Base-by-base conservation (phyloP, 2,113 vertebrate genomes). In the Mionectes macconnelli region DNA sequence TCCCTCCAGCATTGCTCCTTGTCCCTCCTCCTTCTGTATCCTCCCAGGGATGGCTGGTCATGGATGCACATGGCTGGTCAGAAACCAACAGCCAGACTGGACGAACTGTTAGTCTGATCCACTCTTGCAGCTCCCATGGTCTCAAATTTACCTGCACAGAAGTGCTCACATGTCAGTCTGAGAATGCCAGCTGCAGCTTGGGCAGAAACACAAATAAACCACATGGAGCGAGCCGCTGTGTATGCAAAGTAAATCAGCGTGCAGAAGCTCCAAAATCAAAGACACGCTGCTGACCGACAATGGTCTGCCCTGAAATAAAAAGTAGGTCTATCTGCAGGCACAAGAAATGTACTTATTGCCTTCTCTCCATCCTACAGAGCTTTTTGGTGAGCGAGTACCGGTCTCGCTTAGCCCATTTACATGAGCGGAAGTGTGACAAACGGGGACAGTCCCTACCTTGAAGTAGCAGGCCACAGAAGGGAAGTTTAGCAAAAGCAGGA, bases 401-500 rank as follows among this genome's bases (percentile, higher is more conserved):
- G 68, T 85, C 89, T 89, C 4, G 5, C 74, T 93, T 28, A 27
- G 53, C 63, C 28, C 31, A 98, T 98, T 98, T 98, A 96, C 98
- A 98, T 98, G 94, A 97, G 79, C 84, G 96, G 98, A 98, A 97
- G 96, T 87, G 93, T 94, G 95, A 93, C 93, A 94, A 79, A 64
- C 1, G 23, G 98, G 98, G 98, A 97, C 97, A 91, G 97, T 95
- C 98, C 98, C 98, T 75, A 56, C 93, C 94, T 97, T 97, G 92
- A 97, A 98, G 97, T 95, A 72, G 56, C 91, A 97, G 91, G 97
- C 97, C 97, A 90, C 97, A 97, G 96, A 97, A 94, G 96, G 93
- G 94, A 96, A 95, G 97, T 93, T 98, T 94, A 98, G 97, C 86
- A 95, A 97, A 97, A 98, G 66, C 90, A 75, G 60, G 94, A 98